Evolutionary conservation across 2,113 vertebrate genomes (phyloP), one percentile per base, ranked within the genome.

Genomic region (Ailuropoda melanoleuca): DNA sequence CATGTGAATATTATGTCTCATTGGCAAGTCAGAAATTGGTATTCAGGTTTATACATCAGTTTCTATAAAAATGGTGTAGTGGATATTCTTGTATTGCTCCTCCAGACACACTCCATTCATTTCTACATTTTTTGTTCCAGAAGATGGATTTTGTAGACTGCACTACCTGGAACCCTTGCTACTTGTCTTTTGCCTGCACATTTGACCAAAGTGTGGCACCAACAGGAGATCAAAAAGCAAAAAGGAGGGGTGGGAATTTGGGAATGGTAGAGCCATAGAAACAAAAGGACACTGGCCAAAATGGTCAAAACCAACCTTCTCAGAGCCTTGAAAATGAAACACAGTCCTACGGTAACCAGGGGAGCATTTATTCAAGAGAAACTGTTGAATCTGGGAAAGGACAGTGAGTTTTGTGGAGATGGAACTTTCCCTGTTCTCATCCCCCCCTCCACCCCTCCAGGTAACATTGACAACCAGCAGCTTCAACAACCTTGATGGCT

Each of bases 1-100:
- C 53, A 92, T 50, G 13, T 92, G 72, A 62, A 92, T 92, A 93
- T 50, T 66, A 94, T 68, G 94, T 84, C 48, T 74, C 34, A 55
- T 80, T 90, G 14, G 87, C 31, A 97, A 96, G 60, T 95, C 18
- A 75, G 24, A 94, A 94, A 78, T 74, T 91, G 21, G 14, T 50
- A 84, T 82, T 97, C 39, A 87, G 43, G 19, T 93, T 82, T 95
- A 53, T 23, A 94, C 29, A 37, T 68, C 53, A 75, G 12, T 96
- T 85, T 89, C 64, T 70, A 12, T 66, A 81, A 96, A 82, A 93
- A 39, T 74, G 39, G 26, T 82, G 8, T 60, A 23, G 43, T 77
- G 17, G 24, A 56, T 81, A 93, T 50, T 81, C 62, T 88, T 26
- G 23, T 86, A 26, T 18, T 97, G n/a, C 6, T 90, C 17, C 48